Base-by-base conservation (phyloP, 2,113 vertebrate genomes). In the Meleagris gallopavo region DNA sequence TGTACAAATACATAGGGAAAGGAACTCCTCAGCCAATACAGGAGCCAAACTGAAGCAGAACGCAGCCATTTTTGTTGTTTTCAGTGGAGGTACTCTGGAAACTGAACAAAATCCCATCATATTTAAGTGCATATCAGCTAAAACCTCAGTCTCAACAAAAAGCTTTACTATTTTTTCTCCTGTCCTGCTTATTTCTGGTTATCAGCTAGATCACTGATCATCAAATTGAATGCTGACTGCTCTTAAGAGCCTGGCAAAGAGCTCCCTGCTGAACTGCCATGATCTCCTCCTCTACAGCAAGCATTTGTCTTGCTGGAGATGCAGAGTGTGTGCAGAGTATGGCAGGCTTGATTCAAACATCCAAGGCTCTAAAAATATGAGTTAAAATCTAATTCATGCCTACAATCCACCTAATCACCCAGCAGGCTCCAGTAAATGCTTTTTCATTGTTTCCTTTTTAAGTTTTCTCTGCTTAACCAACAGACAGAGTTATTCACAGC, bases 271-370 rank as follows among this genome's bases (percentile, higher is more conserved):
- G 77, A 82, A 65, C 82, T 86, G 46, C 76, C 86, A 72, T 32
- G 71, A 90, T 91, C 70, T 50, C 36, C 86, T 62, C 86, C 75
- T 82, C 2, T 0, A 92, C 65, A 82, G 62, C 72, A 73, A 78
- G 38, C 83, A 89, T 80, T 62, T 88, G 90, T 91, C 92, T 91
- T 92, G 86, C 75, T 71, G 81, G 72, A 92, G 75, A 86, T 43
- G 32, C 72, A 57, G 43, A 40, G 25, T 22, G 38, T 81, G 89
- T 96, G n/a, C n/a, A n/a, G n/a, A n/a, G n/a, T 41, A 32, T 36
- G 62, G 61, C 66, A 90, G 58, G 38, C 25, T 89, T 30, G 45
- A 87, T 60, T 93, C 69, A 91, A 87, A 92, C 15, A 54, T 60
- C 50, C 66, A 88, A 73, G 34, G 46, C 67, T 74, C 79, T 70